Conservation (phyloP, 2,888 invertebrate genomes). For the Bombylius discolor region DNA sequence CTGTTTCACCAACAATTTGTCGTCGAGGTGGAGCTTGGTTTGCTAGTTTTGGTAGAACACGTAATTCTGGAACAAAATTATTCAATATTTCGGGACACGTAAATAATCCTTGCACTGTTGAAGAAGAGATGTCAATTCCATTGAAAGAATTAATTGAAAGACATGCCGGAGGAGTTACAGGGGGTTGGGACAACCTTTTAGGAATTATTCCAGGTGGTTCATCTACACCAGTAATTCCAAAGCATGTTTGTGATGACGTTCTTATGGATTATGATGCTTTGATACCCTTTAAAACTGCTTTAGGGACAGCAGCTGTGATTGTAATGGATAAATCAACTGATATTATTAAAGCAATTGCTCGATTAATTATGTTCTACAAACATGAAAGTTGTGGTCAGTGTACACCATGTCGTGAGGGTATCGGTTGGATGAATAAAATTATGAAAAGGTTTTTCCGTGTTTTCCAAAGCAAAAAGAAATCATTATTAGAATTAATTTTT, state of each 20-base stretch:
- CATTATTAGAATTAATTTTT: neutral
- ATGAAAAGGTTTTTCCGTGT: conserved; percentile 40
- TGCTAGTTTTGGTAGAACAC: conserved; percentile 84
- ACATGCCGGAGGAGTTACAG: conserved; percentile 91
- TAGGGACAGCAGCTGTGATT: conserved; percentile 97
- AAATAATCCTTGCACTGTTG: conserved; percentile 94
- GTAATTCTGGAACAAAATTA: conserved; percentile 95
- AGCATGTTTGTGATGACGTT: conserved; percentile 82
- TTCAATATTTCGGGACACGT: conserved; percentile 99
- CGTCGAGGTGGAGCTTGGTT: conserved; percentile 96
- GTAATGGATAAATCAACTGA: conserved; percentile 98
- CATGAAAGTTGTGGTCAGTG: conserved; percentile 99
- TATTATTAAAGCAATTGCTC: conserved; percentile 89
- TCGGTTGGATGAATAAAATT: conserved; percentile 89
- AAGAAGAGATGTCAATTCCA: conserved; percentile 98
- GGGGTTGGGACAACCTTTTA: conserved; percentile 97
- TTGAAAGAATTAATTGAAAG: conserved; percentile 87
- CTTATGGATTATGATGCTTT: conserved; percentile 98
- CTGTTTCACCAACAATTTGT: conserved; percentile 90
- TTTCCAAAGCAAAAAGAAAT: neutral
- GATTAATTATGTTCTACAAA: conserved; percentile 95
- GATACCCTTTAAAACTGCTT: conserved; percentile 82
- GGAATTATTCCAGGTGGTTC: conserved; percentile 98
- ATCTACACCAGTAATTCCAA: conserved; percentile 94
- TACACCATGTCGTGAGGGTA: conserved; percentile 97